Evolutionary conservation across 2,888 invertebrate genomes (phyloP).

Genomic region (Operophtera brumata): DNA sequence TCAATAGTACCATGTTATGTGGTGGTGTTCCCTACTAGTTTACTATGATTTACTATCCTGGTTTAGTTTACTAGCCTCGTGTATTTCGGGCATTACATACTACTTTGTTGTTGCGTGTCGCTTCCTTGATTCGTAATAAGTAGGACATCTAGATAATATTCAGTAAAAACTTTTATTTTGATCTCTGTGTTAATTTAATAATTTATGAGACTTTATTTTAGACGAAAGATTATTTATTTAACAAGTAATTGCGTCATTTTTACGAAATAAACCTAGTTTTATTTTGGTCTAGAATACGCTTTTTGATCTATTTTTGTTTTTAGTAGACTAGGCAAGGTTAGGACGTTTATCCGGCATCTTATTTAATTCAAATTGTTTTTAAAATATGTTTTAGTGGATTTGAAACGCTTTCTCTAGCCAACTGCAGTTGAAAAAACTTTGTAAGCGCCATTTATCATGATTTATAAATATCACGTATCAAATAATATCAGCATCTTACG

Average conservation of each 20-base stretch:
- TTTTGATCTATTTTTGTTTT: constrained; percentile 15
- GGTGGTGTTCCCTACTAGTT: too few relatives aligned
- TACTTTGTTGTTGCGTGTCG: neutral
- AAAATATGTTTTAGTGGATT: neutral
- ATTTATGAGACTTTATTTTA: constrained; percentile 6
- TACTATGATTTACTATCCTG: too few relatives aligned
- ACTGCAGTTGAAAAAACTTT: neutral
- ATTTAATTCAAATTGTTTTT: constrained; percentile 9
- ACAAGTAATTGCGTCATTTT: constrained; percentile 21
- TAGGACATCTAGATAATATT: constrained; percentile 7
- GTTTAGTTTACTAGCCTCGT: too few relatives aligned
- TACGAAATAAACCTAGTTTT: constrained; percentile 7
- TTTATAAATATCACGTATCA: too few relatives aligned
- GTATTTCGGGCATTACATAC: too few relatives aligned
- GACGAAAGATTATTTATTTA: constrained; percentile 14
- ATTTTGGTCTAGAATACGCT: constrained; percentile 4
- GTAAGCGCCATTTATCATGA: neutral
- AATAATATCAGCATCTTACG: too few relatives aligned
- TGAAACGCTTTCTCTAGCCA: neutral
- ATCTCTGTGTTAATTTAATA: constrained; percentile 6
- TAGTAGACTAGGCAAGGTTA: constrained; percentile 12
- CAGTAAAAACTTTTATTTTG: constrained; percentile 6
- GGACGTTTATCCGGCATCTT: constrained; percentile 6
- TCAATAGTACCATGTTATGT: too few relatives aligned
- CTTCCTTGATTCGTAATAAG: constrained; percentile 1